Evolutionary conservation across 2,888 invertebrate species (phyloP), one percentile per base, ranked within the genome.

Genomic region (Eilema depressum): DNA sequence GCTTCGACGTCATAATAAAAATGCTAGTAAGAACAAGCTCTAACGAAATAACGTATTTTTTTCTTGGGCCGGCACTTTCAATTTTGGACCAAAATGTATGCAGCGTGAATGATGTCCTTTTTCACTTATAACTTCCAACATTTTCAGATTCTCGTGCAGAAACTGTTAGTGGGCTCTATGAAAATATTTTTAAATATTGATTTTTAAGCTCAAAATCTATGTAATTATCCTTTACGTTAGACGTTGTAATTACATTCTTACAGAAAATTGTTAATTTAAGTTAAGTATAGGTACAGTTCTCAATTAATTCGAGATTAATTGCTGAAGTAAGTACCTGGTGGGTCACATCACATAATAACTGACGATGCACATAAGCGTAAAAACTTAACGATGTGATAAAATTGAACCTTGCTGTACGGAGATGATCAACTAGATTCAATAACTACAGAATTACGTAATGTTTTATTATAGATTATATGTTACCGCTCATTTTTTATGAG

Each of bases 321-420:
- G 23, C 23, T 14, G 17, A 25, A 26, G 23, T 59, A 14, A 57
- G 14, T 25, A 25, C 59, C 7, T 26, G 28, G 17, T n/a, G n/a
- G n/a, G n/a, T n/a, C n/a, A n/a, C n/a, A 7, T 26, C 8, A 26
- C 14, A 65, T 53, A 53, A 53, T 64, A n/a, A 53, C n/a, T 30
- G n/a, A 65, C 11, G 30, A 30, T 12, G 33, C 28, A 28, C 23
- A 25, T 63, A 37, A 7, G 8, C 10, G 20, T 14, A 26, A 33
- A 65, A 23, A 57, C 57, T 57, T 25, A 63, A 63, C 41, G 57
- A 65, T 65, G 33, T 65, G 4, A 65, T 65, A 30, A n/a, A 65
- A 57, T 65, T 11, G 20, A 17, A 53, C 20, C 3, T 30, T 30
- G 8, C 8, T 53, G 30, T 56, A 26, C 30, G 30, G 14, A 33